phyloP scores from a whole-genome alignment of 1,140 invertebrate genomes.

The Phymastichus coffea region DNA sequence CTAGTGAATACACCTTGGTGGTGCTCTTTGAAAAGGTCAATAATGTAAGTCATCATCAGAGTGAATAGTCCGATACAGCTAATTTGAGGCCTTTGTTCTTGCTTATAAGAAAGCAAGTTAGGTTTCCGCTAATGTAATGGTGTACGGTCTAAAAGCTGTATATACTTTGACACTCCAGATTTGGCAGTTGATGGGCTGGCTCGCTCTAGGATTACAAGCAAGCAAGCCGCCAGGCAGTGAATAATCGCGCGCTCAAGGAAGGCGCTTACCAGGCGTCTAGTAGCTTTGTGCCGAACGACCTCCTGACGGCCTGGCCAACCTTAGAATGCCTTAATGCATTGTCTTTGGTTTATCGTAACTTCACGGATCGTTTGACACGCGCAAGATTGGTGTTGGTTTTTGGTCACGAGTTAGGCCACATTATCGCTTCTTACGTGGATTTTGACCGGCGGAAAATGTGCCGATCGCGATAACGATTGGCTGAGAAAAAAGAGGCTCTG shows the following conservation, averaged over 20 bases:
- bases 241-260: too few relatives aligned
- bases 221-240: too few relatives aligned
- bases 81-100: too few relatives aligned
- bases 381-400: neutral
- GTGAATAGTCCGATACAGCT: too few relatives aligned
- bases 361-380: constrained; percentile 2
- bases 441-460: neutral
- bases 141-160: too few relatives aligned
- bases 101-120: too few relatives aligned
- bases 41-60: constrained; percentile 42
- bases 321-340: neutral
- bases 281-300: constrained; percentile 1
- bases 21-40: constrained; percentile 27
- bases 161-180: too few relatives aligned
- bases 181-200: too few relatives aligned
- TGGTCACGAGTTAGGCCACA: neutral
- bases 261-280: constrained; percentile 17
- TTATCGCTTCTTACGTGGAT: neutral
- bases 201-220: too few relatives aligned
- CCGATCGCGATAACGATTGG: neutral
- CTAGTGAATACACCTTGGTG: too few relatives aligned
- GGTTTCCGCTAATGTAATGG: too few relatives aligned
- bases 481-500: neutral
- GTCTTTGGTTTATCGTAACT: neutral
- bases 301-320: neutral